Conservation (phyloP, 2,797 vertebrate genomes). For the Pseudochirops corinnae region DNA sequence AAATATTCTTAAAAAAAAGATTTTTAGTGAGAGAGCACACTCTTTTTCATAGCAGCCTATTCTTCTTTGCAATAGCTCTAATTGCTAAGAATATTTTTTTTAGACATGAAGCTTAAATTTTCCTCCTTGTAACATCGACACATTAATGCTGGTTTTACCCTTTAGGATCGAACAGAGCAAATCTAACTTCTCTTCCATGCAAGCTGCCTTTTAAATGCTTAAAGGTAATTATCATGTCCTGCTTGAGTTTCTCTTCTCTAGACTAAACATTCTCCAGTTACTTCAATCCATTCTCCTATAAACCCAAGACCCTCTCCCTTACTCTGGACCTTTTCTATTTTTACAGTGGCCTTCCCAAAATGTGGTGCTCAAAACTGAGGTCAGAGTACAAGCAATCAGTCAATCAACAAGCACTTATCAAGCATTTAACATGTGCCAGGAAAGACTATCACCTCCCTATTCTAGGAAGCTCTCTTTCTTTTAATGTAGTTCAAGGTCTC, state of each 20-base stretch:
- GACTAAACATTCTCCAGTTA: neutral
- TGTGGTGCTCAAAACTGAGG: neutral
- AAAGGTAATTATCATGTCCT: neutral
- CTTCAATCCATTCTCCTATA: neutral
- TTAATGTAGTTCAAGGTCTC: neutral
- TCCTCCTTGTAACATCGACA: neutral
- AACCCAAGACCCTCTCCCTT: neutral
- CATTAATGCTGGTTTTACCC: neutral
- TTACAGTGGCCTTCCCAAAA: neutral
- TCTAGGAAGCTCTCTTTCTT: neutral
- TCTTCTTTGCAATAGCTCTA: neutral
- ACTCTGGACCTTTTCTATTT: neutral
- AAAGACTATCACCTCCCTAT: neutral
- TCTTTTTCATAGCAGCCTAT: neutral
- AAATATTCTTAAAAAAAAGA: neutral
- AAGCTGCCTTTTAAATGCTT: neutral
- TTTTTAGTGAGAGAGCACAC: neutral
- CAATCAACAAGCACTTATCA: neutral
- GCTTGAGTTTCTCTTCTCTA: neutral
- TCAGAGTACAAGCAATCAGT: neutral
- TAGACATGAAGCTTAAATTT: neutral
- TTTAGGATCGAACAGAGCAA: neutral
- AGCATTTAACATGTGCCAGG: neutral
- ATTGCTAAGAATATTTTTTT: neutral
- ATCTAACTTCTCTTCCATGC: neutral